Percentiles rank a stretch among this genome's conserved stretches.
Conservation (phyloP, 2,797 vertebrate species). For the Acanthurus leucopareius region DNA sequence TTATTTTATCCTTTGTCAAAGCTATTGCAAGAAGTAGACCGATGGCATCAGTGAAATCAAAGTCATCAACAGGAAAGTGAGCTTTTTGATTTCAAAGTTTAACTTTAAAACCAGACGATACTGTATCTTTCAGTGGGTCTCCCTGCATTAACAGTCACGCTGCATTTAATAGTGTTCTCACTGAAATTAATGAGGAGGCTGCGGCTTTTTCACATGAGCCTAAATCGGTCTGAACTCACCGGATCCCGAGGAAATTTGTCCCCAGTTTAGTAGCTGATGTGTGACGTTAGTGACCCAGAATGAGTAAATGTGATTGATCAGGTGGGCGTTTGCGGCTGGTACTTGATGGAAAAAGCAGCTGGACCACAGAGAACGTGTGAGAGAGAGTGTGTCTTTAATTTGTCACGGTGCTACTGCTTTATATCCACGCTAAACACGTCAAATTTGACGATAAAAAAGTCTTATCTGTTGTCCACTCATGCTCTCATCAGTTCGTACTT, state of each 20-base stretch:
- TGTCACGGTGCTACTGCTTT: conserved; percentile 16
- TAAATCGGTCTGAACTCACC: neutral
- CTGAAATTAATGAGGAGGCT: neutral
- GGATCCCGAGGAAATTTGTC: neutral
- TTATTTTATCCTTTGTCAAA: neutral
- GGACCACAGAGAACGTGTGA: conserved; percentile 42
- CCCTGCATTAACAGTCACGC: neutral
- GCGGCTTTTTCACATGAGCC: neutral
- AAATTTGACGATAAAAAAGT: neutral
- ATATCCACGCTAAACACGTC: conserved; percentile 3
- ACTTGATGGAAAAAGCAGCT: conserved; percentile 52
- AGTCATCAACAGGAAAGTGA: neutral
- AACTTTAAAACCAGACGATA: no score
- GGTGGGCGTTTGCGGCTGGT: conserved; percentile 21
- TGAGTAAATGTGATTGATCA: conserved; percentile 36
- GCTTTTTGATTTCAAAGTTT: neutral
- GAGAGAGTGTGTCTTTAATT: conserved; percentile 34
- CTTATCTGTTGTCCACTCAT: neutral
- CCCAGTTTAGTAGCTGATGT: neutral
- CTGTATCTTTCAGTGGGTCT: neutral
- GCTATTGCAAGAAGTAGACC: neutral
- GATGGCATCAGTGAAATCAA: neutral
- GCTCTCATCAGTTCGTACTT: neutral
- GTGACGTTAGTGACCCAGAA: conserved; percentile 13
- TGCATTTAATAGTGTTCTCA: neutral